Evolutionary conservation across 1,140 invertebrate species (phyloP).

Genomic region (Brachionus plicatilis): DNA sequence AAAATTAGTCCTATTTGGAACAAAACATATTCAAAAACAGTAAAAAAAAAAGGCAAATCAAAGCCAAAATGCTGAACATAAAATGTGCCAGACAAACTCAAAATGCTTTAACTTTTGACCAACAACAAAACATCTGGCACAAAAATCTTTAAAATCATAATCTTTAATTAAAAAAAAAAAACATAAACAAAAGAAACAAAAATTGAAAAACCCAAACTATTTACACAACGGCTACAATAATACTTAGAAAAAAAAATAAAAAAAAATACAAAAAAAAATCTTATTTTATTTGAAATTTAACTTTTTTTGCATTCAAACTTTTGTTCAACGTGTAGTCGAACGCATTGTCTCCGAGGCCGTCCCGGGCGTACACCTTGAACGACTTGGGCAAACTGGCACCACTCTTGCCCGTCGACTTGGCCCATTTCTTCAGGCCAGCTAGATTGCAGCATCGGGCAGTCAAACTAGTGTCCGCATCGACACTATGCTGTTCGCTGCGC

Average conservation of each 20-base stretch:
- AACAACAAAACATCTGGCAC: not conserved
- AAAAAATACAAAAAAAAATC: too few species aligned
- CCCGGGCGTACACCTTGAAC: not conserved
- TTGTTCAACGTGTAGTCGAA: not conserved
- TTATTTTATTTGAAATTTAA: conserved; percentile 28
- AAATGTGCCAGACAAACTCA: not conserved
- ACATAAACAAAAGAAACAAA: not conserved
- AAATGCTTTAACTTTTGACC: not conserved
- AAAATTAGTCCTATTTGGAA: not conserved
- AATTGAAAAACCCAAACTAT: not conserved
- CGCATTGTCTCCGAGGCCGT: not conserved
- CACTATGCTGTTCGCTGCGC: not conserved
- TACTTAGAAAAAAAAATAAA: too few species aligned
- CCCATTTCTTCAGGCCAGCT: not conserved
- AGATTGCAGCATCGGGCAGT: not conserved
- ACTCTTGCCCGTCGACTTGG: not conserved
- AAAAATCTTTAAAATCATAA: not conserved
- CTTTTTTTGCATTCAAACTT: not conserved
- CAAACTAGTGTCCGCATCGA: not conserved
- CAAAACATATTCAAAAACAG: too few species aligned
- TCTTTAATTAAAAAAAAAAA: not conserved
- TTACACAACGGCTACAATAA: not conserved
- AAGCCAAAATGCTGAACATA: not conserved
- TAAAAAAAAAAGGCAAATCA: not conserved
- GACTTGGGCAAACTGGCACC: not conserved